Conservation (phyloP, 2,113 vertebrate species). For the Crocuta crocuta region DNA sequence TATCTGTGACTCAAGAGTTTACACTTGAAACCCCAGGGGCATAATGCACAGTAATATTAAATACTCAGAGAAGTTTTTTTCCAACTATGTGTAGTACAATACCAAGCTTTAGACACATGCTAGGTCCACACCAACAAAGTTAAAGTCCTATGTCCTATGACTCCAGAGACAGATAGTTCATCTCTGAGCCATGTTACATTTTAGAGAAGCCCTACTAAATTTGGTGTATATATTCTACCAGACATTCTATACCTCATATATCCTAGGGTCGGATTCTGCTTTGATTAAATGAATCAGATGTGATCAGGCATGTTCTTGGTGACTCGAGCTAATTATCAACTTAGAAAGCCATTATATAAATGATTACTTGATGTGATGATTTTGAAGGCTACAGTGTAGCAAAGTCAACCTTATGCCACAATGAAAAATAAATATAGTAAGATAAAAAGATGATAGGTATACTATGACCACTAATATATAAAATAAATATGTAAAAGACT, state of each 20-base stretch:
- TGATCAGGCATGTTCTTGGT: background rate
- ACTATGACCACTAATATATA: background rate
- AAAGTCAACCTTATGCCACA: background rate
- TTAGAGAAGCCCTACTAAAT: background rate
- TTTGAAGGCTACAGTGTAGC: background rate
- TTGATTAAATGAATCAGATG: background rate
- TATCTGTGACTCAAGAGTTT: background rate
- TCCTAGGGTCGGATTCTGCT: background rate
- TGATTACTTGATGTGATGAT: constrained; percentile 14
- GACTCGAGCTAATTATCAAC: constrained; percentile 11
- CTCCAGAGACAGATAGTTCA: background rate
- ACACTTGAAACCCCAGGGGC: background rate
- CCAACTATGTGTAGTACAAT: background rate
- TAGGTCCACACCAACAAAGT: background rate
- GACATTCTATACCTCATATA: background rate
- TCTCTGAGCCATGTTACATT: background rate
- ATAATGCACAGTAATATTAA: background rate
- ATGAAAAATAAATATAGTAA: background rate
- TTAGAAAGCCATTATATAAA: background rate
- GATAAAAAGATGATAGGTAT: background rate
- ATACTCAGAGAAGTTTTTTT: background rate
- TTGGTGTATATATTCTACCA: background rate
- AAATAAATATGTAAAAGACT: background rate
- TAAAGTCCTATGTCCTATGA: background rate
- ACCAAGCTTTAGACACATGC: background rate